Base-by-base conservation (phyloP, 2,888 invertebrate genomes). In the Eugnorisma glareosa region DNA sequence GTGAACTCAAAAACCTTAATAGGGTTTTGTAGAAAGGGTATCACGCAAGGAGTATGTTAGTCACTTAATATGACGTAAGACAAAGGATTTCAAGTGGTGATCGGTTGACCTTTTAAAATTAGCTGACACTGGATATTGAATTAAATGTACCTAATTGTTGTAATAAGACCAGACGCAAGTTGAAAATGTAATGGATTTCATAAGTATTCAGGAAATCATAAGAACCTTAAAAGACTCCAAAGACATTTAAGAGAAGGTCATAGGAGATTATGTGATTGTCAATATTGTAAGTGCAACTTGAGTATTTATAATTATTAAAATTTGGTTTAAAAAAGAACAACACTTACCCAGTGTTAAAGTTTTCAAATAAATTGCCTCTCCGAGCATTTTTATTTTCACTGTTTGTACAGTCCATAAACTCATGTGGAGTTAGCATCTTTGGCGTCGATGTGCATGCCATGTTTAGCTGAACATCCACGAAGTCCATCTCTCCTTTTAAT, bases 381-480 rank as follows among this genome's bases (percentile, higher is more conserved):
- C 93, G 90, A 87, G 93, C 86, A 83, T 89, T 91, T 84, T 94
- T 96, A 79, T 91, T 93, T 69, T 90, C 92, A 81, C 91, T 94
- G 73, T 86, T 93, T 81, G 91, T 89, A 35, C 91, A 91, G 73
- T 93, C 94, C 91, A 95, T 92, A 79, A 93, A 95, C 77, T 96
- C 96, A 74, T 94, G 92, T 45, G 97, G 96, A 68, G 95, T 93
- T 73, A 96, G 89, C 94, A 96, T 96, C 91, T 96, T 97, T 69
- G 97, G 97, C 59, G 97, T 97, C 0, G 97, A 97, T 2, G 95
- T 96, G 86, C 96, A 97, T 59, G 94, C 96, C 83, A 96, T 86
- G 85, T 96, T 95, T 81, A 97, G 89, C 77, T 96, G 96, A 63
- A 95, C 92, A 76, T 97, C 96, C 66, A 90, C 90, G 71, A 96